These are phyloP conservation scores for Cololabis saira DNA, from an alignment of 2,113 vertebrate species.

Conservation along the genomic window DNA sequence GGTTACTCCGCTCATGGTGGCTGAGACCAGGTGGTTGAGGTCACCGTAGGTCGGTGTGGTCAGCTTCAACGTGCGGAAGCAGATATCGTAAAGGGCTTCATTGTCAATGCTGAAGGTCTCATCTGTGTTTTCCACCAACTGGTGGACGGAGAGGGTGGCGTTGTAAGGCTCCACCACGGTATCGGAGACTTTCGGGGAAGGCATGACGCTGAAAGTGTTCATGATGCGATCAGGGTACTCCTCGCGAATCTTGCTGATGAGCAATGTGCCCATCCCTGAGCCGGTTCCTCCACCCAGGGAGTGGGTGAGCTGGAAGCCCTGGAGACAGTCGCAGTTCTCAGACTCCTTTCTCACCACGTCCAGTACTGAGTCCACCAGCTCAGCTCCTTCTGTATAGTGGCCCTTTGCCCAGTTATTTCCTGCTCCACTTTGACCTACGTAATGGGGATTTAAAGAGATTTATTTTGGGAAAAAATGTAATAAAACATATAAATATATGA, in stretches of 20 bases:
- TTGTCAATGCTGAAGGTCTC: constrained; percentile 99
- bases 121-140: constrained; percentile 96
- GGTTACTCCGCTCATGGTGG: constrained; percentile 97
- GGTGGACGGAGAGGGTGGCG: constrained; percentile 93
- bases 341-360: constrained; percentile 84
- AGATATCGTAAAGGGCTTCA: constrained; percentile 96
- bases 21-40: constrained; percentile 94
- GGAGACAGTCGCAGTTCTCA: constrained; percentile 92
- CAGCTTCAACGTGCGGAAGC: constrained; percentile 96
- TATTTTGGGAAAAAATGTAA: no score
- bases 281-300: constrained; percentile 91
- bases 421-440: constrained; percentile 82
- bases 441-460: neutral
- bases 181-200: constrained; percentile 94
- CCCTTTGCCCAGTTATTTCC: constrained; percentile 85
- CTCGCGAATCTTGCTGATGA: constrained; percentile 94
- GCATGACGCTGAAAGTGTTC: constrained; percentile 95
- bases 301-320: constrained; percentile 93
- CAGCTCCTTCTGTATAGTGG: constrained; percentile 84
- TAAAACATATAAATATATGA: no score
- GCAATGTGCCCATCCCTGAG: constrained; percentile 91
- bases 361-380: constrained; percentile 82
- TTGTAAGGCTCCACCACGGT: constrained; percentile 98
- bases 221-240: constrained; percentile 94
- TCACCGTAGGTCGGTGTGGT: constrained; percentile 95